Evolutionary conservation across 2,888 invertebrate genomes (phyloP), one percentile per base, ranked within the genome.

Genomic region (Lasioglossum oenotherae): DNA sequence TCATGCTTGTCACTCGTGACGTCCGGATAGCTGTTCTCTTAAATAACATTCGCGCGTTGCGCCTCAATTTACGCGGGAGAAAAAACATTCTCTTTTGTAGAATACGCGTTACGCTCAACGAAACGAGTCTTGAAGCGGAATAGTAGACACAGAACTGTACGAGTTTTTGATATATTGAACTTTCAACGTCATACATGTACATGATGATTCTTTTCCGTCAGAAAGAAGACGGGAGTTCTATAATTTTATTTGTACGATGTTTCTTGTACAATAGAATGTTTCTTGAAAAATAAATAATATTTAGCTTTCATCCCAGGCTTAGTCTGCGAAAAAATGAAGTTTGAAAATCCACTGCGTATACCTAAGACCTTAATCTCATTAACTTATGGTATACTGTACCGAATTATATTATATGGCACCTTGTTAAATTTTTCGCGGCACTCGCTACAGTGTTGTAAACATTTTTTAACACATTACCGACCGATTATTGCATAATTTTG

Each of bases 1-100:
- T 84, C 82, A 80, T 81, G 77, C 79, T 73, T 75, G 84, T 79
- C 83, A 71, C 69, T 49, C 73, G 69, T 60, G 73, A 80, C 60
- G 57, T 77, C 74, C 83, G 60, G 27, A 57, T 57, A 49, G 57
- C 35, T 80, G 60, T 83, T 75, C 69, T n/a, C 71, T 73, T 76
- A 83, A 85, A 83, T 71, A 60, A 85, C 76, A 73, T 75, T 67
- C 74, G 76, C 71, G 74, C 31, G 57, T 49, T 53, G 38, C 49
- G 74, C 31, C 23, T n/a, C 60, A 80, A 78, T 74, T 46, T 41
- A 27, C 67, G 67, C 1, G 31, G 14, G 31, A 8, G 23, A 67
- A 67, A 67, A 67, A 67, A 19, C 35, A 67, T 67, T 67, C 35
- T 23, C 35, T 35, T 35, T 19, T 16, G 31, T 19, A 8, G 64